A percentile compares a stretch with the other conserved stretches of the same genome.
phyloP scores from a whole-genome alignment of 2,797 vertebrate genomes.

The Pipistrellus nathusii region DNA sequence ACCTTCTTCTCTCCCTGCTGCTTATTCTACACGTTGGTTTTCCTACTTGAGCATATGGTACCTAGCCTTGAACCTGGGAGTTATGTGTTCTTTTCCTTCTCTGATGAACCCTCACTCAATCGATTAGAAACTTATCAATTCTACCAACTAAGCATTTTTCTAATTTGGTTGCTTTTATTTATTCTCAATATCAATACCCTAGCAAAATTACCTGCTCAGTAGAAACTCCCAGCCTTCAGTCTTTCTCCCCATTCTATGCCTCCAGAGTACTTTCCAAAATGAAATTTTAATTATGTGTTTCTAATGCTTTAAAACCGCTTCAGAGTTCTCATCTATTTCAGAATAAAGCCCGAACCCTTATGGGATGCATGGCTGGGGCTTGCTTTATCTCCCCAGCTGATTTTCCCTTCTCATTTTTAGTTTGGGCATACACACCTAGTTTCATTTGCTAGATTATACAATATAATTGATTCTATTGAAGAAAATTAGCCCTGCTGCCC shows the following conservation, averaged over 20 bases:
- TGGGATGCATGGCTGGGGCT: not conserved
- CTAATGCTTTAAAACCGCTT: not conserved
- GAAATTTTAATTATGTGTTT: not conserved
- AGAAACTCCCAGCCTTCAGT: not conserved
- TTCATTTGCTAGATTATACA: not conserved
- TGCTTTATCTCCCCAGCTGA: not conserved
- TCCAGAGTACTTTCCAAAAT: not conserved
- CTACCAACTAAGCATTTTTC: not conserved
- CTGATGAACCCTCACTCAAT: not conserved
- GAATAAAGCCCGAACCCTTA: not conserved
- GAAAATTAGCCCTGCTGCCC: not conserved
- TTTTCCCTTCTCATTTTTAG: not conserved
- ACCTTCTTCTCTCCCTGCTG: not conserved
- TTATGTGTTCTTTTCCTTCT: not conserved
- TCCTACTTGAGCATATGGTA: not conserved
- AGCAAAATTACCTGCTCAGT: not conserved
- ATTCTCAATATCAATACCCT: not conserved
- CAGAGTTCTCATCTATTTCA: not conserved
- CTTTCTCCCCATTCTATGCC: not conserved
- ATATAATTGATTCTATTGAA: not conserved
- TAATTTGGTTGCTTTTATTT: not conserved
- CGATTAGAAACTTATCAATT: not conserved
- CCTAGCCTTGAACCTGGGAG: not conserved
- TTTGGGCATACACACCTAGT: not conserved
- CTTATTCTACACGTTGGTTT: not conserved